A percentile compares a stretch with the other conserved stretches of the same genome.
phyloP scores from a whole-genome alignment of 2,113 vertebrate genomes.

The Sigmodon hispidus region DNA sequence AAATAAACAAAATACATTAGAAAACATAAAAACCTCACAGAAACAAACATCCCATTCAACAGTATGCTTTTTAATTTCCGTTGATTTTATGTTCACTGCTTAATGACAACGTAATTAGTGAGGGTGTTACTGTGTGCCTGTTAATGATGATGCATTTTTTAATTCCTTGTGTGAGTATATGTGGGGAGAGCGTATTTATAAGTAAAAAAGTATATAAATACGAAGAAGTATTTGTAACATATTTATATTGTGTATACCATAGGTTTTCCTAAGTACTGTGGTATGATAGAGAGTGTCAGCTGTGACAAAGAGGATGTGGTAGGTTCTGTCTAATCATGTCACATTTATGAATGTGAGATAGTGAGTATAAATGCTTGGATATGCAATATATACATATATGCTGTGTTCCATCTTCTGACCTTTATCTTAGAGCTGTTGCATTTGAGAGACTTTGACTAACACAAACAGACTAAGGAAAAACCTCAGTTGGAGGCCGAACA shows the following conservation, averaged over 20 bases:
- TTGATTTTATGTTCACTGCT: background rate
- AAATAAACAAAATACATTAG: background rate
- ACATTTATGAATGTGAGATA: background rate
- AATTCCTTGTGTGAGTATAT: background rate
- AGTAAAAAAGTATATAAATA: background rate
- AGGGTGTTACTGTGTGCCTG: background rate
- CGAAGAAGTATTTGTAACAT: background rate
- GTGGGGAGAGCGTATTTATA: background rate
- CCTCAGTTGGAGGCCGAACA: background rate
- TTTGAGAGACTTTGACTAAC: background rate
- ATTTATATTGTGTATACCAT: background rate
- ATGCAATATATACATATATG: background rate
- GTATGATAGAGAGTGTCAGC: background rate
- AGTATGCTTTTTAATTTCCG: background rate
- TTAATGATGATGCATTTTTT: background rate
- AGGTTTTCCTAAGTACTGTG: background rate
- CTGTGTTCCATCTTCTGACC: background rate
- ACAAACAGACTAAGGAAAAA: background rate
- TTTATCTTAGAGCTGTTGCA: background rate
- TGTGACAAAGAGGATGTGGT: background rate
- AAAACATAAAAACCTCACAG: background rate
- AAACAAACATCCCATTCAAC: background rate
- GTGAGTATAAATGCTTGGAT: background rate
- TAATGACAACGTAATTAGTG: background rate
- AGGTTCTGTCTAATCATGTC: background rate